These are phyloP conservation scores for Drosophila murphyi DNA, from an alignment of 1,140 invertebrate species.

Conservation along the genomic window DNA sequence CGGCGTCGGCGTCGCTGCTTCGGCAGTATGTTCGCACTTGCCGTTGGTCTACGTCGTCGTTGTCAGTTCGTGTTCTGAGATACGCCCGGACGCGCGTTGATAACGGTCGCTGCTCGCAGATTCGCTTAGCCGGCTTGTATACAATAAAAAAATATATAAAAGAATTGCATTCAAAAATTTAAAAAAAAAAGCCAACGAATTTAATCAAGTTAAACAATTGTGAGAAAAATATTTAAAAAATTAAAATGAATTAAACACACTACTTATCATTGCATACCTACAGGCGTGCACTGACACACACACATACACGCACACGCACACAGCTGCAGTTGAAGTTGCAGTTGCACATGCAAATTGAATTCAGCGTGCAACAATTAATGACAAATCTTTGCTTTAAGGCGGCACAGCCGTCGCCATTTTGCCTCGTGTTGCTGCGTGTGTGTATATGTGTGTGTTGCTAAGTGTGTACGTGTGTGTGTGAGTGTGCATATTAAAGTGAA, in stretches of 20 bases:
- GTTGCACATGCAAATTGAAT: slow-evolving; percentile 65
- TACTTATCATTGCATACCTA: slow-evolving; percentile 47
- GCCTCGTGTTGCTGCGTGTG: slow-evolving; percentile 21
- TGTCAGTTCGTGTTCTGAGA: slow-evolving; percentile 83
- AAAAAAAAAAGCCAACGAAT: slow-evolving; percentile 7
- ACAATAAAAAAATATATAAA: slow-evolving; percentile 16
- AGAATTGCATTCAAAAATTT: slow-evolving; percentile 15
- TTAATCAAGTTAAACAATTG: slow-evolving; percentile 10
- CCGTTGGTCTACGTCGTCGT: slow-evolving; percentile 56
- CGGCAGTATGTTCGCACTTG: slow-evolving; percentile 53
- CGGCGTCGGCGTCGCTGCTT: slow-evolving; percentile 31
- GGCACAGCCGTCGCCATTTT: slow-evolving; percentile 69
- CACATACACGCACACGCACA: slow-evolving; percentile 14
- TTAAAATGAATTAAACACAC: neutral
- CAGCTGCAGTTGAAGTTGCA: slow-evolving; percentile 4
- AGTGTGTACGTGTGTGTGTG: slow-evolving; percentile 20
- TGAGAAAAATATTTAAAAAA: neutral
- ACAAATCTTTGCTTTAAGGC: slow-evolving; percentile 77
- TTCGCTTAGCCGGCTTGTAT: slow-evolving; percentile 48
- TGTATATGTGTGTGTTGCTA: neutral
- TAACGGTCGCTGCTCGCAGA: slow-evolving; percentile 54
- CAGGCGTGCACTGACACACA: slow-evolving; percentile 40
- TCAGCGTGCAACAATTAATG: slow-evolving; percentile 80
- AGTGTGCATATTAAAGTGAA: slow-evolving; percentile 81
- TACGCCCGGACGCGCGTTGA: slow-evolving; percentile 77